Base-by-base conservation (phyloP, 2,113 vertebrate species). In the Hippocampus barbouri region DNA sequence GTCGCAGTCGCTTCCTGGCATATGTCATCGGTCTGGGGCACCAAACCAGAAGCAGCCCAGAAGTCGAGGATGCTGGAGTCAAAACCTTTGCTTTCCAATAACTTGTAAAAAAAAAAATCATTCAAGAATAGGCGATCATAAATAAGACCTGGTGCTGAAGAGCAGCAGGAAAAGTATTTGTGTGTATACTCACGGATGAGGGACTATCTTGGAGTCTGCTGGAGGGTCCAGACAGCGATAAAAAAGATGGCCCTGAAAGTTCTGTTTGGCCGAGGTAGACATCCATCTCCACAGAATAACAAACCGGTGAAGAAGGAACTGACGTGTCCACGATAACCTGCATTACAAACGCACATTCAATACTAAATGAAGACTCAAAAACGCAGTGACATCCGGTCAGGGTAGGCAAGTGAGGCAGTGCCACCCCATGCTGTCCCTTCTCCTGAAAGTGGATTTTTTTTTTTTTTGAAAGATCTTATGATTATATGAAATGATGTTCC, bases 271-370 rank as follows among this genome's bases (percentile, higher is more conserved):
- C 84, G 9, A 93, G 74, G 69, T 79, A 82, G 43, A 91, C 79
- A 0, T 94, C 93, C 90, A 93, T 93, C 76, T 93, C 93, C 76
- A 93, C 91, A 9, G 87, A 90, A 66, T 91, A 89, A 75, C 86
- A 87, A 25, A 88, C 63, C 1, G 89, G 82, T 18, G 89, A 86
- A 0, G 91, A 77, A 43, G 89, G 86, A 30, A 74, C 71, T 0
- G 87, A 89, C 56, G 87, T 67, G 27, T 93, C 92, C 79, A 89
- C 47, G 0, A 83, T 73, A 34, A 92, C 88, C 94, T 94, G 85
- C 10, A 74, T 82, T 8, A 63, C 21, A 76, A 51, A 66, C 15
- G 23, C 2, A 2, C 43, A 49, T 7, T 21, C 10, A 23, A 15
- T 45, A 2, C 43, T 3, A 1, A 14, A 45, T 3, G 43, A 45